Evolutionary conservation across 2,797 vertebrate species (phyloP).

Genomic region (Darevskia nairensis): DNA sequence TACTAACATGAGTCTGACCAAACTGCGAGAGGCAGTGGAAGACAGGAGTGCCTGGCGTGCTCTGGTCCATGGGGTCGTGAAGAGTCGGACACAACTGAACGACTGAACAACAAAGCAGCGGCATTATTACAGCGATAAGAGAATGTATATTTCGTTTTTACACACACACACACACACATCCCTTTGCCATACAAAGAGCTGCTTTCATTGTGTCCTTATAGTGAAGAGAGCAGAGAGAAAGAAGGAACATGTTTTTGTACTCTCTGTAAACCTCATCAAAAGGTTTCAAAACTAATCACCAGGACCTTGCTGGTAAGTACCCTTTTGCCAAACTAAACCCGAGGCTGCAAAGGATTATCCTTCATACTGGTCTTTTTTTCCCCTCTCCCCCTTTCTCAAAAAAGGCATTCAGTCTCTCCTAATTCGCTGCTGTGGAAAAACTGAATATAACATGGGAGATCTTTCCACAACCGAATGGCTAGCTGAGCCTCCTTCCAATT

Average conservation of each 20-base stretch:
- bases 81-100: no score
- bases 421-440: not conserved
- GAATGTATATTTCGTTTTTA: conserved; percentile 6
- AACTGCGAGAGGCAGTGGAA: no score
- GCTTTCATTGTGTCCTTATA: not conserved
- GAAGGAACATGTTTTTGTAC: not conserved
- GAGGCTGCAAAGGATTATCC: not conserved
- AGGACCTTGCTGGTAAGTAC: not conserved
- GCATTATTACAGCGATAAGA: conserved; percentile 22
- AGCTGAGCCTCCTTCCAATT: not conserved
- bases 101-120: not conserved
- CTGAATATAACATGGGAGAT: not conserved
- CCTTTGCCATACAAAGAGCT: not conserved
- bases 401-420: not conserved
- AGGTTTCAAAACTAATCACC: conserved; percentile 17
- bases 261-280: not conserved
- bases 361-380: not conserved
- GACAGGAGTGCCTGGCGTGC: no score
- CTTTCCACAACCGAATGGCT: not conserved
- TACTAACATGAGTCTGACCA: no score
- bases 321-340: conserved; percentile 4
- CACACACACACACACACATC: not conserved
- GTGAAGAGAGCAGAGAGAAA: not conserved
- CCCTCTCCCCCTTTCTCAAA: not conserved
- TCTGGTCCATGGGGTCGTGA: no score